A percentile compares a stretch with the other conserved stretches of the same genome.
Conservation (phyloP, 2,888 invertebrate genomes). For the Chesias legatella region DNA sequence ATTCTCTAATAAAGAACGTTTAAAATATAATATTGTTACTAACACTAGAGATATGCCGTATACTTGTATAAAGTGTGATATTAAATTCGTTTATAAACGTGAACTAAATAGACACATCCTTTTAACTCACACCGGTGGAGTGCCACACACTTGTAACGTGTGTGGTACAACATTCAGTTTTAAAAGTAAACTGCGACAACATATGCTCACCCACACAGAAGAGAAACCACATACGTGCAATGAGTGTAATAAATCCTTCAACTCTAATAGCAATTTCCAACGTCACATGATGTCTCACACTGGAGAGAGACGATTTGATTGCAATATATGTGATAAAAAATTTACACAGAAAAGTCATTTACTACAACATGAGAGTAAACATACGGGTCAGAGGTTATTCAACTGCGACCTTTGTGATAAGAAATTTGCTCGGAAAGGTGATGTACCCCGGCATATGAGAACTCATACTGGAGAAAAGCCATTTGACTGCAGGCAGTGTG, state of each 20-base stretch:
- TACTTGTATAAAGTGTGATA: neutral
- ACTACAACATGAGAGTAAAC: conserved; percentile 1
- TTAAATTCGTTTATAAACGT: neutral
- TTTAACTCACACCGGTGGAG: neutral
- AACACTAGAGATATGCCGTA: neutral
- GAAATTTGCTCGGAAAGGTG: too few relatives aligned
- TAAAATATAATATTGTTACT: too few relatives aligned
- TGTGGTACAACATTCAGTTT: neutral
- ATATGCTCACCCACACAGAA: neutral
- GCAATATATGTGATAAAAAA: conserved; percentile 2
- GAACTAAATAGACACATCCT: neutral
- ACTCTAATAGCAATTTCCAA: neutral
- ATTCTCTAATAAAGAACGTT: too few relatives aligned
- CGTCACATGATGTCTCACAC: conserved; percentile 2
- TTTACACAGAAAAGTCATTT: conserved; percentile 7
- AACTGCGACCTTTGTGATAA: too few relatives aligned
- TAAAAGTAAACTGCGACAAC: neutral
- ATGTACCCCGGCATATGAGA: too few relatives aligned
- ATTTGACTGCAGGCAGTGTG: too few relatives aligned
- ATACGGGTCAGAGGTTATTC: neutral
- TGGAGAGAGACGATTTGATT: conserved; percentile 5
- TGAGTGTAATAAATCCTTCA: neutral
- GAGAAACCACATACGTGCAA: conserved; percentile 1
- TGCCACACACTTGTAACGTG: neutral
- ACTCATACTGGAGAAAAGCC: neutral